Percentiles rank a stretch among this genome's conserved stretches.
phyloP scores from a whole-genome alignment of 2,797 vertebrate species.

The Phrynocephalus guinanensis region DNA sequence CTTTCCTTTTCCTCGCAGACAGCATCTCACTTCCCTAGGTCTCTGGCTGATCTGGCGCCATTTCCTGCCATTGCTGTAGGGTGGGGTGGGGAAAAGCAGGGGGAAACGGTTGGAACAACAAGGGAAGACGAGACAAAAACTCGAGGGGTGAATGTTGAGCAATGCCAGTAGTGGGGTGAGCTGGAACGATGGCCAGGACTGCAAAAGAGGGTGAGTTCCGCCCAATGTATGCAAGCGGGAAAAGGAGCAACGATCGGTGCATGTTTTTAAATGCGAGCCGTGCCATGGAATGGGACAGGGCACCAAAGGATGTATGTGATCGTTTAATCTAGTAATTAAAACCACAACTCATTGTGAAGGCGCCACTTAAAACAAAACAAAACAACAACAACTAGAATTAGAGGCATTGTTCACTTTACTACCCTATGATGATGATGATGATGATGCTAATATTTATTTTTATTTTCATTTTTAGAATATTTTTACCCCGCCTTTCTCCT shows the following conservation, averaged over 20 bases:
- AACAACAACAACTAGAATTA: background rate
- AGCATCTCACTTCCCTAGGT: constrained; percentile 40
- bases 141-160: background rate
- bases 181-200: background rate
- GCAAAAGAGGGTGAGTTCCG: background rate
- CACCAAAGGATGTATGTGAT: background rate
- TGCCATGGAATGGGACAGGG: background rate
- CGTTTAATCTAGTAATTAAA: background rate
- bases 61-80: constrained; percentile 37
- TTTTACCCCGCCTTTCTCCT: too few species aligned
- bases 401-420: background rate
- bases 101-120: constrained; percentile 9
- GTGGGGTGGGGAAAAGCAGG: background rate
- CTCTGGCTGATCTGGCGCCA: constrained; percentile 33
- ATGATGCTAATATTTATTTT: too few species aligned
- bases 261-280: background rate
- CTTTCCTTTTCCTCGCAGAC: constrained; percentile 45
- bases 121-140: constrained; percentile 3
- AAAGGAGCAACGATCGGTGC: background rate
- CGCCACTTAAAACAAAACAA: background rate
- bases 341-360: background rate
- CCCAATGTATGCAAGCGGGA: background rate
- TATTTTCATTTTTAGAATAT: too few species aligned
- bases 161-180: background rate
- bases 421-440: too few species aligned